Evolutionary conservation across 2,797 vertebrate genomes (phyloP).

Genomic region (Bradypodion ventrale): DNA sequence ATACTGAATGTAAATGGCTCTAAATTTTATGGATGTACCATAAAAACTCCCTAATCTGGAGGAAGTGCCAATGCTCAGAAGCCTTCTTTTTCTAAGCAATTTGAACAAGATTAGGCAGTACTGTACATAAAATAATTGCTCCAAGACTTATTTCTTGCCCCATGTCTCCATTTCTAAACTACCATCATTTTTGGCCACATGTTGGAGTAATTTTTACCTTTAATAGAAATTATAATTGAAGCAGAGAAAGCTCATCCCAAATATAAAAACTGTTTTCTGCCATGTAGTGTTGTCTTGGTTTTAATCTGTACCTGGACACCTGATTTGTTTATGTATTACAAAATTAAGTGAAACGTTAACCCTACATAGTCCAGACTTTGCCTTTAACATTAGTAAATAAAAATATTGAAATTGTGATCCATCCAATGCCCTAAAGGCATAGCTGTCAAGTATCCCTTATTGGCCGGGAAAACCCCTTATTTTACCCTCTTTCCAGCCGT

Average conservation of each 20-base stretch:
- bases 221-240: background rate
- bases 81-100: background rate
- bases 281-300: background rate
- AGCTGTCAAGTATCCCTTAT: no score
- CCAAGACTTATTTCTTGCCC: background rate
- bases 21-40: background rate
- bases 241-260: background rate
- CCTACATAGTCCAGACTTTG: background rate
- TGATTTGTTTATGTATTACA: background rate
- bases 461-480: no score
- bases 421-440: background rate
- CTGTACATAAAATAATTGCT: background rate
- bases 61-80: background rate
- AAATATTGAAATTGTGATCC: background rate
- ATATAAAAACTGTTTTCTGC: background rate
- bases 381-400: background rate
- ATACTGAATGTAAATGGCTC: background rate
- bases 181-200: background rate
- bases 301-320: background rate
- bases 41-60: background rate
- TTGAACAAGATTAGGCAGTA: background rate
- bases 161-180: background rate
- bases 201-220: no score
- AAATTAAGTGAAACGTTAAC: background rate
- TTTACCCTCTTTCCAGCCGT: no score